Evolutionary conservation across 2,113 vertebrate genomes (phyloP).

Genomic region (Sitta europaea): DNA sequence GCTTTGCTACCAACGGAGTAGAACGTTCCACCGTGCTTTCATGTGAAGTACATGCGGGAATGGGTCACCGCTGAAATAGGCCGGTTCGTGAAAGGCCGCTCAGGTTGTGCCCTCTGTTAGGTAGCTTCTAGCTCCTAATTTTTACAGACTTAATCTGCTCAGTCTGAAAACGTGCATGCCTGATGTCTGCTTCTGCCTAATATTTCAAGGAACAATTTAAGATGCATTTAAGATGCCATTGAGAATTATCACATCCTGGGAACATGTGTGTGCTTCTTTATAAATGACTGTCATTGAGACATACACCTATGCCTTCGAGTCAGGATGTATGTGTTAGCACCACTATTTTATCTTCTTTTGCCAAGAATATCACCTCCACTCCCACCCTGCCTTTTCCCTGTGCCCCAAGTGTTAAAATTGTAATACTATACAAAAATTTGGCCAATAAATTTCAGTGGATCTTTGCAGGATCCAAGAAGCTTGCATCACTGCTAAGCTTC

Average conservation of each 20-base stretch:
- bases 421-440: background rate
- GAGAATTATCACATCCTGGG: background rate
- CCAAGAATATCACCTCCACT: background rate
- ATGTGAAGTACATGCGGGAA: rapidly evolving
- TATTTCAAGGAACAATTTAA: background rate
- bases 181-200: rapidly evolving
- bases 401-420: background rate
- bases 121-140: rapidly evolving
- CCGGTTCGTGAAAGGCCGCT: rapidly evolving
- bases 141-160: background rate
- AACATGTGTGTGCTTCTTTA: background rate
- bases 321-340: background rate
- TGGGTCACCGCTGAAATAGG: background rate
- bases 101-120: rapidly evolving
- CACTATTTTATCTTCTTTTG: background rate
- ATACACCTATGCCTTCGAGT: background rate
- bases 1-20: rapidly evolving
- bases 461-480: background rate
- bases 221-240: background rate
- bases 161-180: background rate
- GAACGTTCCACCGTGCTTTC: background rate
- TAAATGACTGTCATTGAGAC: background rate
- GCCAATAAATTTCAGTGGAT: background rate
- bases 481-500: background rate
- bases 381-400: background rate